Evolutionary conservation across 2,888 invertebrate species (phyloP).

Genomic region (Argyra leucocephala): DNA sequence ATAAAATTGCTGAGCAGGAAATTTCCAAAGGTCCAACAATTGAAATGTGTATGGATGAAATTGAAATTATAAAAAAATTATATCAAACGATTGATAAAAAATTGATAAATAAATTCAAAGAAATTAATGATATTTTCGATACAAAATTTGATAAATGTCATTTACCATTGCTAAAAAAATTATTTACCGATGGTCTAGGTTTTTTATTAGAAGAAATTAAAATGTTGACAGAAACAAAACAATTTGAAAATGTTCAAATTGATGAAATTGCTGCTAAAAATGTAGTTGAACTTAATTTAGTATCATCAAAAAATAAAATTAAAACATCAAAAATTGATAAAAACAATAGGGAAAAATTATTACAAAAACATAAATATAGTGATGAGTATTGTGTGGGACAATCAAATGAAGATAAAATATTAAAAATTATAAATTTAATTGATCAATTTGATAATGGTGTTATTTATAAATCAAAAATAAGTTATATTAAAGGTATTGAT

Average conservation of each 20-base stretch:
- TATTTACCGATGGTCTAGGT: conserved; percentile 30
- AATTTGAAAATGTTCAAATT: conserved; percentile 34
- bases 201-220: conserved; percentile 27
- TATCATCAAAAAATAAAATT: not conserved
- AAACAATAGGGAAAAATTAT: too few relatives aligned
- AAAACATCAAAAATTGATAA: too few relatives aligned
- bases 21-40: conserved; percentile 31
- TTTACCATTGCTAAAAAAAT: conserved; percentile 37
- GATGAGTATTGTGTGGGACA: conserved; percentile 25
- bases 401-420: conserved; percentile 28
- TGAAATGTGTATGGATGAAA: conserved; percentile 32
- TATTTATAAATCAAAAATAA: conserved; percentile 10
- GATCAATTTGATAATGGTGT: conserved; percentile 27
- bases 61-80: conserved; percentile 27
- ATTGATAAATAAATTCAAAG: conserved; percentile 36
- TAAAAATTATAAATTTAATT: conserved; percentile 28
- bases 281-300: conserved; percentile 26
- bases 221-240: conserved; percentile 25
- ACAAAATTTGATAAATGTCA: conserved; percentile 38
- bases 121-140: conserved; percentile 41
- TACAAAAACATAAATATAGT: not conserved
- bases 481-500: conserved; percentile 19
- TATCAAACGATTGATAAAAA: conserved; percentile 27
- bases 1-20: conserved; percentile 29
- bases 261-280: conserved; percentile 30